These are phyloP conservation scores for Phortica magna DNA, from an alignment of 2,888 invertebrate species.

Conservation along the genomic window DNA sequence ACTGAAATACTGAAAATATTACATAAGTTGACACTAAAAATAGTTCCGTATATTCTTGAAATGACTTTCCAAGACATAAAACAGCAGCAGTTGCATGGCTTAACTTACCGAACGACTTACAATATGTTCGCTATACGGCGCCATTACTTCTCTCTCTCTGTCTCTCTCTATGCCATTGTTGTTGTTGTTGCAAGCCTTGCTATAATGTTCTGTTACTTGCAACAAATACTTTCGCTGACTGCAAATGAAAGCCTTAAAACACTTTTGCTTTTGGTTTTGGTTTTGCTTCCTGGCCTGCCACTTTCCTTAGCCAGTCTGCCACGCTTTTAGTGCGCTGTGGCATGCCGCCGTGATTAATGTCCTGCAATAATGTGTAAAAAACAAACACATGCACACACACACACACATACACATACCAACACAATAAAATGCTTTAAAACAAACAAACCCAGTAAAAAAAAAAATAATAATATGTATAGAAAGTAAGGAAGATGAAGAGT, in stretches of 20 bases:
- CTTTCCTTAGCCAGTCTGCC: conserved; percentile 6
- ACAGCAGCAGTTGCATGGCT: not conserved
- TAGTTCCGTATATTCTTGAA: conserved; percentile 16
- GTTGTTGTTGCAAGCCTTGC: too few species aligned
- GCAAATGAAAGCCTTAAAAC: conserved; percentile 12
- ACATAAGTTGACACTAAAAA: not conserved
- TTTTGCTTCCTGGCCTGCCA: conserved; percentile 24
- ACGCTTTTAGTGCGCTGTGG: conserved; percentile 25
- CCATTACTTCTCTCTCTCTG: too few species aligned
- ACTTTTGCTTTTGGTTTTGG: conserved; percentile 25
- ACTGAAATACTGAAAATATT: too few species aligned
- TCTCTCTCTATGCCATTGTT: too few species aligned
- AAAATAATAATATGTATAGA: not conserved
- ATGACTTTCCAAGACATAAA: conserved; percentile 26
- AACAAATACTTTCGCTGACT: conserved; percentile 10
- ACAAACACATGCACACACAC: not conserved
- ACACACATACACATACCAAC: not conserved
- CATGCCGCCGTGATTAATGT: conserved; percentile 31
- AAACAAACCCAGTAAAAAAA: not conserved
- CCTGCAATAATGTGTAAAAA: conserved; percentile 33
- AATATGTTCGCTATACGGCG: too few species aligned
- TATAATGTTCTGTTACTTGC: not conserved
- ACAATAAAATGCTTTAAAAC: not conserved
- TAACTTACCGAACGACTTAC: not conserved
- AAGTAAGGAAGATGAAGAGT: not conserved